Evolutionary conservation across 2,888 invertebrate genomes (phyloP).

Genomic region (Eurytoma californica): DNA sequence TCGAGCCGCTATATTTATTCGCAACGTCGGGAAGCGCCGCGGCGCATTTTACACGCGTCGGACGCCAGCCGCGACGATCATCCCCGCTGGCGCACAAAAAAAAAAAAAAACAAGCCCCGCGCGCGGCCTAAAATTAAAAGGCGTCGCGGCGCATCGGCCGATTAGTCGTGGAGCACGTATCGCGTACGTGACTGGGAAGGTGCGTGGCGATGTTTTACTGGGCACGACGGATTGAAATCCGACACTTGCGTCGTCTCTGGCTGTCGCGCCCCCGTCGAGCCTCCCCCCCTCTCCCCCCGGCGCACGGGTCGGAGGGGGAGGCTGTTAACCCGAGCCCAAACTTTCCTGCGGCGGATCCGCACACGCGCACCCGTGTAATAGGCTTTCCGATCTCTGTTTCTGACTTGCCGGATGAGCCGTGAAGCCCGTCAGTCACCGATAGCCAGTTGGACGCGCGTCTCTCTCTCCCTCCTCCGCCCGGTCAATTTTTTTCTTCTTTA

Average conservation of each 20-base stretch:
- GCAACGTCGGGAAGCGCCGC: too few relatives aligned
- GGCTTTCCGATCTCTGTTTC: constrained; percentile 7
- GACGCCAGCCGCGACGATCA: too few relatives aligned
- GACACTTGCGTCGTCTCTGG: constrained; percentile 61
- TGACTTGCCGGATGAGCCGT: constrained; percentile 12
- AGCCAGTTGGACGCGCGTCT: background rate
- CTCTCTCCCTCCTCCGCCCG: background rate
- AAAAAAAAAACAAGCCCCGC: too few relatives aligned
- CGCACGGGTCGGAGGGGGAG: background rate
- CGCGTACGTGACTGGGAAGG: constrained; percentile 27
- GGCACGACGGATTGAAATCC: constrained; percentile 65
- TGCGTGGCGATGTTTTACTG: constrained; percentile 59
- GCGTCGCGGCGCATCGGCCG: too few relatives aligned
- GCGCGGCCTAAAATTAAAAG: too few relatives aligned
- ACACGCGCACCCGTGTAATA: constrained; percentile 11
- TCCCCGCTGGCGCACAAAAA: too few relatives aligned
- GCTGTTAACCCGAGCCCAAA: background rate
- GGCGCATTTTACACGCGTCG: too few relatives aligned
- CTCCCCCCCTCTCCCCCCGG: background rate
- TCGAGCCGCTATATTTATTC: too few relatives aligned
- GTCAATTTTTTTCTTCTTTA: background rate
- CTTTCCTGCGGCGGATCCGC: background rate
- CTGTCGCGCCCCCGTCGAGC: background rate
- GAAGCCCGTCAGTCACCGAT: constrained; percentile 16
- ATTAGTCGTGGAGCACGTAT: background rate